Evolutionary conservation across 2,888 invertebrate species (phyloP).

Genomic region (Hirtodrosophila trivittata): DNA sequence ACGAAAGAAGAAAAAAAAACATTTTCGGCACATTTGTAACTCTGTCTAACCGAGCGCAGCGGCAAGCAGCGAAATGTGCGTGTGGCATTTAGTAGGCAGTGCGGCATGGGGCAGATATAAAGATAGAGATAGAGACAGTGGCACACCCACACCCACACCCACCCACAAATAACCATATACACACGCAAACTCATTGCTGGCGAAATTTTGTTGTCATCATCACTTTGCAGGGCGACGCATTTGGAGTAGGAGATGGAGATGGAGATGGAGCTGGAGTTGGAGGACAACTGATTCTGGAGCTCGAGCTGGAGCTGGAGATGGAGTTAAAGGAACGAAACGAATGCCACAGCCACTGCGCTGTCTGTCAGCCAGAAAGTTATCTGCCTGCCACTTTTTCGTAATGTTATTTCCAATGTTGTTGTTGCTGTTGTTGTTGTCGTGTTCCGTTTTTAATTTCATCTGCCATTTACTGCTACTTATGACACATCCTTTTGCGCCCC

Average conservation of each 20-base stretch:
- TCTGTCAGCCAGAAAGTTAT: constrained; percentile 76
- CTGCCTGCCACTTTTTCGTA: constrained; percentile 57
- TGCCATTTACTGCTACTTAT: constrained; percentile 79
- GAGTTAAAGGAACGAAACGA: constrained; percentile 40
- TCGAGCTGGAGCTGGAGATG: constrained; percentile 17
- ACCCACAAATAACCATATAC: constrained; percentile 12
- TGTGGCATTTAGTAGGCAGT: constrained; percentile 70
- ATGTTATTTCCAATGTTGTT: constrained; percentile 20
- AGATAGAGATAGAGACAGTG: constrained; percentile 31
- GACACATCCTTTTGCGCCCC: constrained; percentile 69
- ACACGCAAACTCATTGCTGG: constrained; percentile 39
- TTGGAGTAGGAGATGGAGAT: constrained; percentile 8
- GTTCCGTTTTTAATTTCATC: constrained; percentile 80
- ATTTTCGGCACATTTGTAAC: constrained; percentile 66
- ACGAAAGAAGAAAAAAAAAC: constrained; percentile 17
- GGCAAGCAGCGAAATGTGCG: constrained; percentile 68
- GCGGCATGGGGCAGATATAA: constrained; percentile 26
- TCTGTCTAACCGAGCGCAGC: constrained; percentile 72
- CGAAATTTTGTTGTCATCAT: constrained; percentile 77
- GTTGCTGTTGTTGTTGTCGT: constrained; percentile 52
- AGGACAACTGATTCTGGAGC: neutral
- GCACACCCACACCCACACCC: constrained; percentile 13
- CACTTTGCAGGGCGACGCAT: constrained; percentile 56
- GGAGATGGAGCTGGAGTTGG: constrained; percentile 36
- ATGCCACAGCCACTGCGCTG: constrained; percentile 33